phyloP scores from a whole-genome alignment of 2,113 vertebrate species.

The Bufo gargarizans region DNA sequence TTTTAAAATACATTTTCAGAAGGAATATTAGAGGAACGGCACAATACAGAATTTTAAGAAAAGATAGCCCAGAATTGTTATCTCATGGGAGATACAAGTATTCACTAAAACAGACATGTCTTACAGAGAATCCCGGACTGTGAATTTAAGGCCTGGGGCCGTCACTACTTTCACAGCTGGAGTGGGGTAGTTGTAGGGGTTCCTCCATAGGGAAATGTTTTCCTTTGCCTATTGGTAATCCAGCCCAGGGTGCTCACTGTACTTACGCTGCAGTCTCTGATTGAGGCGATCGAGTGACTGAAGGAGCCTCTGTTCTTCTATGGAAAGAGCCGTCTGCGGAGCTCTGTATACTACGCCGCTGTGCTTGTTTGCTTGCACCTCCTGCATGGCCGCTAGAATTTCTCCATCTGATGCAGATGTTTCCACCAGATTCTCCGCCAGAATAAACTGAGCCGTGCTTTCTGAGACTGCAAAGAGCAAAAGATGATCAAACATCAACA shows the following conservation, averaged over 20 bases:
- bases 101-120: too few species aligned
- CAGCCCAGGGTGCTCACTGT: neutral
- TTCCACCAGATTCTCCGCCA: constrained; percentile 70
- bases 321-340: constrained; percentile 70
- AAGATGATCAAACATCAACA: constrained; percentile 15
- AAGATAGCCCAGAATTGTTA: neutral
- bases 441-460: constrained; percentile 72
- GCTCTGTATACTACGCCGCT: constrained; percentile 53
- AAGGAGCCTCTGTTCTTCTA: constrained; percentile 85
- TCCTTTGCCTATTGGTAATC: neutral
- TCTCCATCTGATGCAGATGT: constrained; percentile 65
- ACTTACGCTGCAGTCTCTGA: constrained; percentile 83
- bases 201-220: too few species aligned
- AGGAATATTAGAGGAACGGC: neutral
- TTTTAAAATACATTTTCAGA: neutral
- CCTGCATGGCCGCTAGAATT: constrained; percentile 70
- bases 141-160: neutral
- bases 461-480: constrained; percentile 72
- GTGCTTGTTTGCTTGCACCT: constrained; percentile 63
- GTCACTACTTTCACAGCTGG: neutral
- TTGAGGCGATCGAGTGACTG: constrained; percentile 83
- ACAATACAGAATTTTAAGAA: neutral
- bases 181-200: too few species aligned
- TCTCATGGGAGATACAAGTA: neutral
- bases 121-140: neutral